These are phyloP conservation scores for Eciton burchellii DNA, from an alignment of 1,140 invertebrate species.

Conservation along the genomic window DNA sequence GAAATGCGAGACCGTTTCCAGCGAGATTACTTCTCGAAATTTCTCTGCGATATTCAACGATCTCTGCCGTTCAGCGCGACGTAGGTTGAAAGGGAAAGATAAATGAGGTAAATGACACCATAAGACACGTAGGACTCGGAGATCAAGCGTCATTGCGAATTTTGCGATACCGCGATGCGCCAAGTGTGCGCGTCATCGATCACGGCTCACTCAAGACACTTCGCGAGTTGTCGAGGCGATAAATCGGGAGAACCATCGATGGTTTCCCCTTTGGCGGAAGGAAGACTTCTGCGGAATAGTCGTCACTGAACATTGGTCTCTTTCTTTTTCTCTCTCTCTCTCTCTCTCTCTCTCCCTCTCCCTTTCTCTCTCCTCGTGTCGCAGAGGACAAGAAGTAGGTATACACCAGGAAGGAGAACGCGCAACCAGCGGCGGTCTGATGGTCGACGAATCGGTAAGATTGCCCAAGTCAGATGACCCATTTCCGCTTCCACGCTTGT, in stretches of 20 bases:
- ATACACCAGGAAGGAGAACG: constrained; percentile 40
- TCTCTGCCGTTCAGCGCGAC: background rate
- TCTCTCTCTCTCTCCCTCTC: constrained; percentile 1
- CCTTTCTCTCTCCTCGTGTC: constrained; percentile 17
- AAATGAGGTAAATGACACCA: background rate
- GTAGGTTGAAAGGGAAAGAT: background rate
- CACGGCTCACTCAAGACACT: background rate
- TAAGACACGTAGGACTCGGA: background rate
- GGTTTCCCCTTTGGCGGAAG: background rate
- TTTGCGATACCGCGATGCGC: background rate
- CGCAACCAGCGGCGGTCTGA: constrained; percentile 4
- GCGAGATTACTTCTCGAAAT: background rate
- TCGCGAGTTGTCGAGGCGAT: background rate
- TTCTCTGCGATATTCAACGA: background rate
- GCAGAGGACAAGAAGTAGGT: constrained; percentile 36
- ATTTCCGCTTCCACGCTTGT: constrained; percentile 49
- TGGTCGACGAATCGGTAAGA: constrained; percentile 65
- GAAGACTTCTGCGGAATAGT: background rate
- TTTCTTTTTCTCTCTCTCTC: constrained; percentile 16
- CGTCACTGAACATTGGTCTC: background rate
- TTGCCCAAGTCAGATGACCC: constrained; percentile 22
- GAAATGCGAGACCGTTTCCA: background rate
- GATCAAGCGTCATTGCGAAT: constrained; percentile 3
- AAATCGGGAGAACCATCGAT: background rate
- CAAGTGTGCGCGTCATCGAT: constrained; percentile 8